These are phyloP conservation scores for Tetramorium alpestre DNA, from an alignment of 1,140 invertebrate genomes.

Conservation along the genomic window DNA sequence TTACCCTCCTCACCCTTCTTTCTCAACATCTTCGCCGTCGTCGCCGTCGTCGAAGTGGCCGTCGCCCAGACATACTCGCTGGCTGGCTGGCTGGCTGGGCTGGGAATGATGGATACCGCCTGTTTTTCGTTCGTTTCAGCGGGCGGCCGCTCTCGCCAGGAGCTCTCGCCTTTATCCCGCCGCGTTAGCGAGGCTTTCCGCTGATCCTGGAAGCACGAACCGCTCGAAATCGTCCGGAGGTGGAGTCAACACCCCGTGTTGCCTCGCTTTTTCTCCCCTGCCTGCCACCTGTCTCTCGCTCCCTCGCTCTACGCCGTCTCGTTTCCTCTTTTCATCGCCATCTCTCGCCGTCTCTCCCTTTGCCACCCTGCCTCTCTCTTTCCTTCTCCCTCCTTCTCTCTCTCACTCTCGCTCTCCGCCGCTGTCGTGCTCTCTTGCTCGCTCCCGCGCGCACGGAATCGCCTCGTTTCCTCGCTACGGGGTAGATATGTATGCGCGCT, in stretches of 20 bases:
- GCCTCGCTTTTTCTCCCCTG: constrained; percentile 56
- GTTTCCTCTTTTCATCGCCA: constrained; percentile 39
- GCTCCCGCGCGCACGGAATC: constrained; percentile 71
- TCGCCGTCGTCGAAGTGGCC: constrained; percentile 35
- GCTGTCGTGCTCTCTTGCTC: constrained; percentile 55
- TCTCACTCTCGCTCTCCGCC: constrained; percentile 53
- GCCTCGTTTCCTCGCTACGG: constrained; percentile 69
- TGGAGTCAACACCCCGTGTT: constrained; percentile 76
- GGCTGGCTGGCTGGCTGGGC: constrained; percentile 19
- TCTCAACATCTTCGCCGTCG: neutral
- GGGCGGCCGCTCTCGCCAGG: constrained; percentile 54
- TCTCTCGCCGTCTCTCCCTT: constrained; percentile 68
- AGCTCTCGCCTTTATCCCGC: constrained; percentile 78
- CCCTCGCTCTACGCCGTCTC: constrained; percentile 13
- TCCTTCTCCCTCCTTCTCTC: constrained; percentile 67
- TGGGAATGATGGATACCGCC: constrained; percentile 67
- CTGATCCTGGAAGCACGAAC: constrained; percentile 82
- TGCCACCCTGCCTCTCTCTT: constrained; percentile 54
- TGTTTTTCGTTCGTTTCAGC: constrained; percentile 70
- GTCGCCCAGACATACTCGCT: constrained; percentile 28
- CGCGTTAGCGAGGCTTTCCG: constrained; percentile 81
- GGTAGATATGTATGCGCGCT: constrained; percentile 79
- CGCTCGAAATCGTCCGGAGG: constrained; percentile 81
- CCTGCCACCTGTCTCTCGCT: constrained; percentile 65
- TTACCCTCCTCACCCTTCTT: neutral